These are phyloP conservation scores for Spea hammondii DNA, from an alignment of 2,797 vertebrate genomes.

Conservation along the genomic window DNA sequence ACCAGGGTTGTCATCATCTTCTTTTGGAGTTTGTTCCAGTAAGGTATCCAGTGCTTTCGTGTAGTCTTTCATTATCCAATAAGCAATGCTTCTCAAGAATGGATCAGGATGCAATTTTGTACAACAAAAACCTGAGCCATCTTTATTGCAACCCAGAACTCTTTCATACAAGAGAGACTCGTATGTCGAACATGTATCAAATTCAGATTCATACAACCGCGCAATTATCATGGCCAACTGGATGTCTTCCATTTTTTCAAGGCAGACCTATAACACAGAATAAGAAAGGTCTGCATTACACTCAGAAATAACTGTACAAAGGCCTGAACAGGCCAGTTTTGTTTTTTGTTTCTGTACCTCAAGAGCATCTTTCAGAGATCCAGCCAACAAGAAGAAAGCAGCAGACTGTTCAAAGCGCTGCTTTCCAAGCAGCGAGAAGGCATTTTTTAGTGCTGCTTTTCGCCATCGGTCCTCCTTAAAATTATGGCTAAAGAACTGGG, in stretches of 20 bases:
- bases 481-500: slow-evolving; percentile 96
- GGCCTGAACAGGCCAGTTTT: no score
- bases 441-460: slow-evolving; percentile 96
- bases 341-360: slow-evolving; percentile 73
- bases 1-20: slow-evolving; percentile 89
- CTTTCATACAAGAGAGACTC: slow-evolving; percentile 89
- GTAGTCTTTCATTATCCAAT: slow-evolving; percentile 97
- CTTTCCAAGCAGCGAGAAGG: slow-evolving; percentile 95
- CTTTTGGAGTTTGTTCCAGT: slow-evolving; percentile 91
- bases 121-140: slow-evolving; percentile 82
- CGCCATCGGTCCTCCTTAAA: slow-evolving; percentile 96
- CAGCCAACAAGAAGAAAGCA: slow-evolving; percentile 95
- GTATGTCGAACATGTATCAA: slow-evolving; percentile 91
- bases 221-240: slow-evolving; percentile 96
- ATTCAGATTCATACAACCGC: slow-evolving; percentile 92
- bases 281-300: background rate
- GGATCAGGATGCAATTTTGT: slow-evolving; percentile 88
- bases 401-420: slow-evolving; percentile 97
- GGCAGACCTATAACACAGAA: slow-evolving; percentile 76
- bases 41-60: slow-evolving; percentile 88
- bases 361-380: slow-evolving; percentile 95
- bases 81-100: slow-evolving; percentile 93
- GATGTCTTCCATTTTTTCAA: slow-evolving; percentile 99
- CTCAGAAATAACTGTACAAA: no score
- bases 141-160: slow-evolving; percentile 84